These are phyloP conservation scores for Rapana venosa DNA, from an alignment of 2,888 invertebrate genomes.

Conservation along the genomic window DNA sequence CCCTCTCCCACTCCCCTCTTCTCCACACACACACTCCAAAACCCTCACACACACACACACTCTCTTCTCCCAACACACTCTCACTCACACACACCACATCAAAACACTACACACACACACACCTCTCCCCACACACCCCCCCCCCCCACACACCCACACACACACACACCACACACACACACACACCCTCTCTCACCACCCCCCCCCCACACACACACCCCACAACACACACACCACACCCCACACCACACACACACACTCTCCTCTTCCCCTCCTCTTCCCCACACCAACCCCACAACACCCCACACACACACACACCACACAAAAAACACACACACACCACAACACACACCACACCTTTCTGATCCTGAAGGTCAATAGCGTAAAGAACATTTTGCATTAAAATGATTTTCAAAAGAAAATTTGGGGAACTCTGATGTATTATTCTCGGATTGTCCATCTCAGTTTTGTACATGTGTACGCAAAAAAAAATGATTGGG, in stretches of 20 bases:
- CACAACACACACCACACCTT: too few relatives aligned
- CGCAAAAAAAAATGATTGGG: neutral
- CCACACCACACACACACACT: constrained; percentile 11
- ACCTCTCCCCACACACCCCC: neutral
- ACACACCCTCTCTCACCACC: neutral
- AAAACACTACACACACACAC: neutral
- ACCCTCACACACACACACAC: neutral
- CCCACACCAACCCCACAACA: too few relatives aligned
- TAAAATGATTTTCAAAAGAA: too few relatives aligned
- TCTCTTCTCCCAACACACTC: too few relatives aligned
- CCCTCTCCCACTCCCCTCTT: neutral
- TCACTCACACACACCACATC: too few relatives aligned
- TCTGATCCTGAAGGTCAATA: too few relatives aligned
- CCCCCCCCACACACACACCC: neutral
- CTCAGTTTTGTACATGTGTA: too few relatives aligned
- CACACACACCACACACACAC: neutral
- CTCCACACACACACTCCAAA: neutral
- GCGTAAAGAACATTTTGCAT: too few relatives aligned
- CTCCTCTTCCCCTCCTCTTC: neutral
- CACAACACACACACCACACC: too few relatives aligned
- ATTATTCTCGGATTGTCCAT: too few relatives aligned
- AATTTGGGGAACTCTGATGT: too few relatives aligned
- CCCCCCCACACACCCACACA: neutral
- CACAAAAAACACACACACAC: constrained; percentile 3
- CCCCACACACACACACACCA: neutral